Conservation (phyloP, 2,888 invertebrate genomes). For the Alcis repandata region DNA sequence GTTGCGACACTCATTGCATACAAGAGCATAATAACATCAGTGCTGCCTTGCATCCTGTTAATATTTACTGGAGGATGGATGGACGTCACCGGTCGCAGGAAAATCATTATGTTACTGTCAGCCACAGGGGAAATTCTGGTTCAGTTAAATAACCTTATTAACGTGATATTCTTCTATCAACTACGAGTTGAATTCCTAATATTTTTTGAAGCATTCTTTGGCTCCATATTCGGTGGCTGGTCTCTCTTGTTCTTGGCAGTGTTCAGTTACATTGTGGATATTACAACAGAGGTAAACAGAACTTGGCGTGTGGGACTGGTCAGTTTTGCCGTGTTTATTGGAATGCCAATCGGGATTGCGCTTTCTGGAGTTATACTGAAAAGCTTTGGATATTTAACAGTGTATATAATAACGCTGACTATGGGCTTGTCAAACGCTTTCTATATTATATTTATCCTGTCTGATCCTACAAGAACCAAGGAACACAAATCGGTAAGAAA, state of each 20-base stretch:
- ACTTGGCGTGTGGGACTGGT: conserved; percentile 6
- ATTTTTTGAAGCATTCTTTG: not conserved
- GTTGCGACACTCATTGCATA: conserved; percentile 90
- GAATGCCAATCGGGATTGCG: conserved; percentile 12
- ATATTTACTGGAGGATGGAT: conserved; percentile 84
- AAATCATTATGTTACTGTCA: conserved; percentile 73
- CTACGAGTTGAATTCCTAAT: conserved; percentile 1
- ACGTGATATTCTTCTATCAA: conserved; percentile 12
- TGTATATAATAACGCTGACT: conserved; percentile 21
- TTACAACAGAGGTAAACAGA: conserved; percentile 67
- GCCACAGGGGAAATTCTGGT: conserved; percentile 66
- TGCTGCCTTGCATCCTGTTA: conserved; percentile 90
- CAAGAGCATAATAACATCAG: conserved; percentile 91
- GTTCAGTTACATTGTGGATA: conserved; percentile 75
- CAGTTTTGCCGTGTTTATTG: conserved; percentile 14
- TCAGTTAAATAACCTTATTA: conserved; percentile 56
- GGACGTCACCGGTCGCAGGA: conserved; percentile 70
- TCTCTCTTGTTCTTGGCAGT: conserved; percentile 69
- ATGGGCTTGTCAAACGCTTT: conserved; percentile 12
- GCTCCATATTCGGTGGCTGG: conserved; percentile 11
- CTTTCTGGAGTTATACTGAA: conserved; percentile 8
- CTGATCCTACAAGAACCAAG: conserved; percentile 81
- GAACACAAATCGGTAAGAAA: conserved; percentile 66
- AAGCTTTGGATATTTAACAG: conserved; percentile 37
- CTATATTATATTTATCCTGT: conserved; percentile 23